Percentiles rank a stretch among this genome's conserved stretches.
Evolutionary conservation across 1,140 invertebrate species (phyloP).

Genomic region (Drosophila erecta): DNA sequence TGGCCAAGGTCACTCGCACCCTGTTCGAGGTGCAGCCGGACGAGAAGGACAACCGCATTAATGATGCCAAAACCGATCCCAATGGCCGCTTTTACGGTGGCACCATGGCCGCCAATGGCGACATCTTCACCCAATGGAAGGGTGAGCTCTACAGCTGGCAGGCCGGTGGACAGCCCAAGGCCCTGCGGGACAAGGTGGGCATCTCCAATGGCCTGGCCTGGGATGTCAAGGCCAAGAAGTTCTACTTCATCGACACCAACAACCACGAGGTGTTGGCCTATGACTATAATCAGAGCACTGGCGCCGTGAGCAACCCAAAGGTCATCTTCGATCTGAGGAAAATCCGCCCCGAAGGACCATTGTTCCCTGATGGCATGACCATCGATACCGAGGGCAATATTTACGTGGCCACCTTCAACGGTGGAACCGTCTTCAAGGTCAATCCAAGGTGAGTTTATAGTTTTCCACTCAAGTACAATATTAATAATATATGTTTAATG

Average conservation of each 20-base stretch:
- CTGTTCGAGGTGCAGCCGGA: slow-evolving; percentile 87
- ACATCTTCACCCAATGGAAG: slow-evolving; percentile 85
- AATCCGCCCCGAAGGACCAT: slow-evolving; percentile 84
- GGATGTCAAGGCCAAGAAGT: slow-evolving; percentile 88
- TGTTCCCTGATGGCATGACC: slow-evolving; percentile 90
- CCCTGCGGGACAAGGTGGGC: slow-evolving; percentile 85
- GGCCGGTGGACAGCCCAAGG: slow-evolving; percentile 87
- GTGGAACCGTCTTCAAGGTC: slow-evolving; percentile 83
- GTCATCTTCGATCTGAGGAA: slow-evolving; percentile 86
- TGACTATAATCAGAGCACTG: slow-evolving; percentile 90
- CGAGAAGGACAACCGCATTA: slow-evolving; percentile 88
- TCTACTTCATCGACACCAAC: slow-evolving; percentile 92
- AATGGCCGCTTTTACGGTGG: slow-evolving; percentile 89
- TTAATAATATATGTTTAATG: neutral
- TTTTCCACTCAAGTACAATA: neutral
- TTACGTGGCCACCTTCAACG: slow-evolving; percentile 89
- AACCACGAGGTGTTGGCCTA: slow-evolving; percentile 89
- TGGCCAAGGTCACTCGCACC: slow-evolving; percentile 85
- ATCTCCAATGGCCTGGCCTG: slow-evolving; percentile 94
- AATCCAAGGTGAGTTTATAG: slow-evolving; percentile 64
- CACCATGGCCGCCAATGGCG: slow-evolving; percentile 87
- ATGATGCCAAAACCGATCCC: slow-evolving; percentile 95
- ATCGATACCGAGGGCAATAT: slow-evolving; percentile 90
- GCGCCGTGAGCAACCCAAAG: slow-evolving; percentile 87
- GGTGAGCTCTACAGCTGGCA: slow-evolving; percentile 85